Evolutionary conservation across 2,113 vertebrate genomes (phyloP).

Genomic region (Numenius arquata): DNA sequence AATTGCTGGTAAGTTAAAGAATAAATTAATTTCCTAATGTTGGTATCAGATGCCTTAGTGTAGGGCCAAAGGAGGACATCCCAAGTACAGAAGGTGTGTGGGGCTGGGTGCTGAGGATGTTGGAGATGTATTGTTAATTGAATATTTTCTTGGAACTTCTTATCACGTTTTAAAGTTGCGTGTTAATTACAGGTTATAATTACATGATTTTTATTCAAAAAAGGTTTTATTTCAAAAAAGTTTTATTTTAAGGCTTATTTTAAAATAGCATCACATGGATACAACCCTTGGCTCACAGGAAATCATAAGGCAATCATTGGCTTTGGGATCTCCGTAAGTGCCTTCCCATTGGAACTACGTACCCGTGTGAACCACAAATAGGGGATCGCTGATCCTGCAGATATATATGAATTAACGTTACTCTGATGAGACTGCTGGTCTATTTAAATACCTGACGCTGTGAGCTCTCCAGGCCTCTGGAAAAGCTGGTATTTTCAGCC

Average conservation of each 20-base stretch:
- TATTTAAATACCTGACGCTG: neutral
- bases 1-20: neutral
- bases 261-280: neutral
- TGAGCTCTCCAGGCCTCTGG: neutral
- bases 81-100: neutral
- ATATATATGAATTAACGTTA: neutral
- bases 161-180: neutral
- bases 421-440: neutral
- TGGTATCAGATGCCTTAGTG: neutral
- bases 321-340: conserved; percentile 31
- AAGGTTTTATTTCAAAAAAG: conserved; percentile 5
- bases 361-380: neutral
- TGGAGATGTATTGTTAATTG: neutral
- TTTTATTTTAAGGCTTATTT: conserved; percentile 25
- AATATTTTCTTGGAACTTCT: neutral
- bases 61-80: neutral
- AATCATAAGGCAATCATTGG: conserved; percentile 18
- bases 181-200: neutral
- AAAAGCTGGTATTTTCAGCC: neutral
- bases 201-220: neutral
- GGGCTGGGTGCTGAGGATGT: neutral
- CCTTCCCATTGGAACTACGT: conserved; percentile 27
- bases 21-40: neutral
- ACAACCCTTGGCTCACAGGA: conserved; percentile 23
- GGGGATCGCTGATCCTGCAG: neutral